Evolutionary conservation across 1,140 invertebrate species (phyloP).

Genomic region (Globodera ellingtonae): DNA sequence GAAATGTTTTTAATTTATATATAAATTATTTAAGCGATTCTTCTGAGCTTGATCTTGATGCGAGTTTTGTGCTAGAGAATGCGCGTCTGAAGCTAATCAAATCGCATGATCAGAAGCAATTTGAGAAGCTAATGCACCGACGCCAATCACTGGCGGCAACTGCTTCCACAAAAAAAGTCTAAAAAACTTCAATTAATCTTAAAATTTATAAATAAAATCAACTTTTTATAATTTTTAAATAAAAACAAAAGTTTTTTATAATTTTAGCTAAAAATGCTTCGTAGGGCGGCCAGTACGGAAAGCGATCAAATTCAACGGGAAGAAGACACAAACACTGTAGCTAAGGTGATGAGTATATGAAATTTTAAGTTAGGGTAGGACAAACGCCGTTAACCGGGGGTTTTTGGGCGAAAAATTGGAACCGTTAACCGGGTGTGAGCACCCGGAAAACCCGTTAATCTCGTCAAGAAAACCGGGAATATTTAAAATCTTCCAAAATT

Average conservation of each 20-base stretch:
- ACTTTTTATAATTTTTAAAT: constrained; percentile 19
- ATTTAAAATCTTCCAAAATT: neutral
- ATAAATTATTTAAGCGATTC: constrained; percentile 22
- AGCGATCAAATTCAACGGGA: constrained; percentile 47
- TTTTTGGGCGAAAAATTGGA: no score
- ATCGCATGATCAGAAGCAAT: constrained; percentile 36
- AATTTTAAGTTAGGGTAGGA: no score
- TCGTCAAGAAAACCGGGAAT: neutral
- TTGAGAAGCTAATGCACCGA: constrained; percentile 52
- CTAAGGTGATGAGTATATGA: constrained; percentile 21
- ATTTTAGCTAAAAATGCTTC: constrained; percentile 54
- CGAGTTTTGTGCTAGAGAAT: constrained; percentile 63
- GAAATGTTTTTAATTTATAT: no score
- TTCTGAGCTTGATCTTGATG: constrained; percentile 58
- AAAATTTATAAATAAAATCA: constrained; percentile 32
- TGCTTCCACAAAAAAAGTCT: constrained; percentile 56
- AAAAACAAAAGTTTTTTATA: neutral
- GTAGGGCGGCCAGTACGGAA: constrained; percentile 58
- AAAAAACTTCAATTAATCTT: constrained; percentile 8
- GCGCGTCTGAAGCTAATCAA: constrained; percentile 59
- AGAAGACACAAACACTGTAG: constrained; percentile 15
- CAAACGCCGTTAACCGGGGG: no score
- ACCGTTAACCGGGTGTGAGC: no score
- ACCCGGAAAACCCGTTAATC: neutral
- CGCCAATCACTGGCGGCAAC: constrained; percentile 58